Evolutionary conservation across 92 coral and sea anemone species (phyloP), one percentile per base, ranked within the genome.

Genomic region (Porites rus): DNA sequence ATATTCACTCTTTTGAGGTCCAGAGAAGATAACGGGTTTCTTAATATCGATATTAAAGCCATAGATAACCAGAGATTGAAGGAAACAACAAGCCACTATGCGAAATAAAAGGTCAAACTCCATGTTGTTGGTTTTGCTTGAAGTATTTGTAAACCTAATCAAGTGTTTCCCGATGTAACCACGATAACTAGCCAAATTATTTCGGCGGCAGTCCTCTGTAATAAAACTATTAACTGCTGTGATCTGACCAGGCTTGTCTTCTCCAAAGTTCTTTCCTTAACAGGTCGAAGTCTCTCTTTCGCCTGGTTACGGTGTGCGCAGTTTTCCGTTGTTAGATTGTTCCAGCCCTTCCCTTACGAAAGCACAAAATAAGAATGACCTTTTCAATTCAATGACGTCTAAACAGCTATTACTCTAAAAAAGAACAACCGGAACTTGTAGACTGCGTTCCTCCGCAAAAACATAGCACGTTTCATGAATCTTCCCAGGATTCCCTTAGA

Each of bases 31-130:
- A 3, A 53, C 65, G 10, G 90, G 76, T 17, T 77, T 74, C 25
- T 71, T 78, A 28, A 78, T 76, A 71, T 92, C 94, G 28, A 92
- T n/a, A 72, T 92, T 92, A 74, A 92, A 92, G 64, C 80, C 63
- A 65, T 14, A 43, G 21, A 56, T 61, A 7, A 62, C 72, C 14
- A 62, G 52, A 74, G 73, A 73, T 18, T 31, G 51, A 10, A 73
- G 25, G 19, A 83, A 64, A 62, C 71, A 83, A 50, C 9, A 8
- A 6, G 64, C 4, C 6, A 31, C 19, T 18, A 10, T 51, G 16
- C 53, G n/a, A 19, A 63, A 9, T 4, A 62, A 64, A 52, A 31
- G 8, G 6, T 22, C 19, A n/a, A 18, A 2, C 1, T 8, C 69
- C 59, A 28, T 79, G 22, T 25, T 25, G 67, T 38, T 38, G 70